phyloP scores from a whole-genome alignment of 1,140 invertebrate genomes.

The Nomia melanderi region DNA sequence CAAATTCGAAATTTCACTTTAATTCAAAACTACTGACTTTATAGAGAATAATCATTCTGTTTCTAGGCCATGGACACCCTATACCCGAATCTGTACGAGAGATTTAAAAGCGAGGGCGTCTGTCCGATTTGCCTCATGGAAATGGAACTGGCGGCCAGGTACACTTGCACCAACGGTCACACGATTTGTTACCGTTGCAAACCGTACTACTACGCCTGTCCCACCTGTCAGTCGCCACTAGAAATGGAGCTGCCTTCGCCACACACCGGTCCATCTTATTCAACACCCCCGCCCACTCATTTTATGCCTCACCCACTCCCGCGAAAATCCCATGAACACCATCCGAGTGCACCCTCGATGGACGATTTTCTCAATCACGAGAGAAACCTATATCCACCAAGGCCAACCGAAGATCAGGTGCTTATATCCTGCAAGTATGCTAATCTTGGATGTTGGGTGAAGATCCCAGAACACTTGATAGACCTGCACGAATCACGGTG shows the following conservation, averaged over 20 bases:
- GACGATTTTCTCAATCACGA: slow-evolving; percentile 64
- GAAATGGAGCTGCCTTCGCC: slow-evolving; percentile 43
- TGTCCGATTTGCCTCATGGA: slow-evolving; percentile 74
- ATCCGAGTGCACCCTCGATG: slow-evolving; percentile 61
- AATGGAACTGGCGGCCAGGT: slow-evolving; percentile 65
- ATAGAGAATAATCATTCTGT: neutral
- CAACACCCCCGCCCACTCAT: slow-evolving; percentile 42
- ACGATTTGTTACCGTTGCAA: slow-evolving; percentile 73
- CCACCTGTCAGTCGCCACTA: slow-evolving; percentile 64
- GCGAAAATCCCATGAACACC: slow-evolving; percentile 10
- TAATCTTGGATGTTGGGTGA: slow-evolving; percentile 71
- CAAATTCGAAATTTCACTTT: no score
- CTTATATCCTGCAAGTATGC: slow-evolving; percentile 67
- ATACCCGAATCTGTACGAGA: slow-evolving; percentile 71
- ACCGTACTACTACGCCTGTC: slow-evolving; percentile 72
- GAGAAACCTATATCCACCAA: slow-evolving; percentile 39
- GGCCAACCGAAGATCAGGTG: slow-evolving; percentile 49
- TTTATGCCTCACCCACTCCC: slow-evolving; percentile 60
- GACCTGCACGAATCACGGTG: slow-evolving; percentile 73
- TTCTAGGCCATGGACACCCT: slow-evolving; percentile 60
- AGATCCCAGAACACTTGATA: slow-evolving; percentile 65
- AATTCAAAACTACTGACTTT: no score
- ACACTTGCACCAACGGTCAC: slow-evolving; percentile 67
- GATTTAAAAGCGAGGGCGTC: slow-evolving; percentile 67
- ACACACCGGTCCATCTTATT: slow-evolving; percentile 11